phyloP scores from a whole-genome alignment of 2,113 vertebrate genomes.

The Corythaixoides concolor region DNA sequence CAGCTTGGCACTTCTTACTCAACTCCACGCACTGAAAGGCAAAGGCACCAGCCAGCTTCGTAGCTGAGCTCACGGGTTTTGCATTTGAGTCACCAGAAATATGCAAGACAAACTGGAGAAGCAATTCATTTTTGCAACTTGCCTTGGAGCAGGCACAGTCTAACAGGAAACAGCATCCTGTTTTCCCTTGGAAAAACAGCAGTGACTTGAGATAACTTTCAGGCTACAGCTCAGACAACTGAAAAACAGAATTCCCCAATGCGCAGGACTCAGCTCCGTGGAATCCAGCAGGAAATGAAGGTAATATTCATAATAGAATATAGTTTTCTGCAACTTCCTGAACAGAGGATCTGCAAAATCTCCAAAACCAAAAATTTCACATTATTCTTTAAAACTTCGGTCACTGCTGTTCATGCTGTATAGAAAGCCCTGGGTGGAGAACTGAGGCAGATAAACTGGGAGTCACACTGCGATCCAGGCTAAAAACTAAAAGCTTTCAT shows the following conservation, averaged over 20 bases:
- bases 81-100: slow-evolving; percentile 57
- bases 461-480: neutral
- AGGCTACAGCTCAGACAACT: neutral
- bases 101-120: slow-evolving; percentile 44
- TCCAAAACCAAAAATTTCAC: neutral
- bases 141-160: slow-evolving; percentile 44
- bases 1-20: slow-evolving; percentile 59
- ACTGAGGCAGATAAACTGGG: neutral
- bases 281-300: slow-evolving; percentile 33
- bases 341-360: neutral
- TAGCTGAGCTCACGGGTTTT: slow-evolving; percentile 58
- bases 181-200: slow-evolving; percentile 46
- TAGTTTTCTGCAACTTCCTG: neutral
- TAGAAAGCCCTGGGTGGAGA: neutral
- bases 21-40: slow-evolving; percentile 16
- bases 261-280: neutral
- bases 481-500: neutral
- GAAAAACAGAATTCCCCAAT: neutral
- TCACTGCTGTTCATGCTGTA: neutral
- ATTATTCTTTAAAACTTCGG: neutral
- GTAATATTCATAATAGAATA: neutral
- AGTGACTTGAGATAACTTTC: neutral
- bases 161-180: slow-evolving; percentile 31
- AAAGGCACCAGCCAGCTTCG: slow-evolving; percentile 57
- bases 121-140: slow-evolving; percentile 47